Evolutionary conservation across 1,140 invertebrate genomes (phyloP), one percentile per base, ranked within the genome.

Genomic region (Ctenoplectra terminalis): DNA sequence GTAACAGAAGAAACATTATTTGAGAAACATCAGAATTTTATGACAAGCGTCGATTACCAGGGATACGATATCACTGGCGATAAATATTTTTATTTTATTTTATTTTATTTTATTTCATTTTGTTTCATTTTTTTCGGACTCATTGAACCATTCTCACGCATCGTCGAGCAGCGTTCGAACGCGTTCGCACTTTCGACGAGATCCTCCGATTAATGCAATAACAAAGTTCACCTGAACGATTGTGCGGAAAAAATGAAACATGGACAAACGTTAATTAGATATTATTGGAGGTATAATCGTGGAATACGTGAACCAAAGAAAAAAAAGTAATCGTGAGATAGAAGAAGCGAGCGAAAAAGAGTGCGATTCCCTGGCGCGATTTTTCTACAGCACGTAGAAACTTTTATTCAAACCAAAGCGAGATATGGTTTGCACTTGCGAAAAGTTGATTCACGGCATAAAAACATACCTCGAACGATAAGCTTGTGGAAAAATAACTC

Each of bases 181-280:
- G 20, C 15, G 46, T n/a, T 52, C 46, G 23, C n/a, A 0, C 13
- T 17, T 76, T 34, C 37, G 4, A 11, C 23, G 13, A 61, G 23
- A 34, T 72, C 17, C 50, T 20, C 17, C 17, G 9, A 46, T 74
- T 61, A 43, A 37, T 29, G 20, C 13, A 23, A 0, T 1, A 31
- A 37, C 23, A 31, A 20, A n/a, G 0, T 2, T 9, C 3, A 8
- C 1, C 26, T 23, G 20, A n/a, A n/a, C n/a, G n/a, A n/a, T n/a
- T n/a, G 9, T 17, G 15, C 17, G 50, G 4, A 0, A 34, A 34
- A 61, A 54, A 71, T 29, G 7, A 20, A 29, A 29, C 6, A 17
- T n/a, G 34, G 9, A 75, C 50, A 54, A 77, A n/a, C n/a, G n/a
- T n/a, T 78, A 70, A 78, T 70, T 76, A 78, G 67, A 77, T 72